phyloP scores from a whole-genome alignment of 2,113 vertebrate species.

The Phaethornis superciliosus region DNA sequence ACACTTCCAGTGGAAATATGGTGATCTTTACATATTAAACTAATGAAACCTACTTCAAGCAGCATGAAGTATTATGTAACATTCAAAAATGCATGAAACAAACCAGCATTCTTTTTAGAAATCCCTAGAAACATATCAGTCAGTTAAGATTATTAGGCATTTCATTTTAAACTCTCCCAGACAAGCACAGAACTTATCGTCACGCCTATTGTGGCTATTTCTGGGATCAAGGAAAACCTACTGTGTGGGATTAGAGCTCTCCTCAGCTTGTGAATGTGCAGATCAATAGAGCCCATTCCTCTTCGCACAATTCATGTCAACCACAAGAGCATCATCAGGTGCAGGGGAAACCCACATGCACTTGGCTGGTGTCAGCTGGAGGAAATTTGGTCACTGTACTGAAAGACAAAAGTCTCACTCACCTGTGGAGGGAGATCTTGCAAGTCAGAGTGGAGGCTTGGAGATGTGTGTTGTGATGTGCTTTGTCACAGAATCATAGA shows the following conservation, averaged over 20 bases:
- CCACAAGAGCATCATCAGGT: not conserved
- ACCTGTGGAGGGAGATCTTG: not conserved
- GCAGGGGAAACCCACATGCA: fast-evolving
- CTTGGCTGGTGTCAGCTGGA: not conserved
- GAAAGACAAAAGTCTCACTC: not conserved
- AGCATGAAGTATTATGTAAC: not conserved
- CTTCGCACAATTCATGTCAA: fast-evolving
- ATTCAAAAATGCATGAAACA: not conserved
- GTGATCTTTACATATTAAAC: not conserved
- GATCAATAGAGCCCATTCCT: fast-evolving
- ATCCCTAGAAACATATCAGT: not conserved
- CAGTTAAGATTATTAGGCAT: not conserved
- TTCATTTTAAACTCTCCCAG: not conserved
- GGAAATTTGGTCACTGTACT: not conserved
- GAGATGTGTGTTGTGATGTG: fast-evolving
- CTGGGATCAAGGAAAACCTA: not conserved
- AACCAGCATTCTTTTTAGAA: not conserved
- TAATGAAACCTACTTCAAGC: not conserved
- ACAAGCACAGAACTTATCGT: not conserved
- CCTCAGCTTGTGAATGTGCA: not conserved
- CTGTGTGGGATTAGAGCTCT: not conserved
- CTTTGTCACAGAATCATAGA: not conserved
- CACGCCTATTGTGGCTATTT: not conserved
- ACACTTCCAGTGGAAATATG: not conserved
- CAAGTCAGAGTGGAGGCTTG: not conserved